Percentiles rank a stretch among this genome's conserved stretches.
Evolutionary conservation across 2,888 invertebrate genomes (phyloP).

Genomic region (Malthinus seriepunctatus): DNA sequence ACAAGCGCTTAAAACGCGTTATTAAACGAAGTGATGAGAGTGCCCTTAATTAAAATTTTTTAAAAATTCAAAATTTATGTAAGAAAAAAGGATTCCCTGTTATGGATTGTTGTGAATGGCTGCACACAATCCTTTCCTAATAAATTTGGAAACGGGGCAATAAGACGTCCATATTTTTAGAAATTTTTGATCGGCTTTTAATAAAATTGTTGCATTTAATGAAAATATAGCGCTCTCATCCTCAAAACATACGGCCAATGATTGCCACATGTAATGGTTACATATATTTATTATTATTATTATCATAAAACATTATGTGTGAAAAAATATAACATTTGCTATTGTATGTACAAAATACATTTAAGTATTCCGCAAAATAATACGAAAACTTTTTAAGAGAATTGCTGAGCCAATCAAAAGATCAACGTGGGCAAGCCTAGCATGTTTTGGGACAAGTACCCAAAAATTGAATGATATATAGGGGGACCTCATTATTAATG

Average conservation of each 20-base stretch:
- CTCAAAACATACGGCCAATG: slow-evolving; percentile 45
- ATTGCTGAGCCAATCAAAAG: slow-evolving; percentile 60
- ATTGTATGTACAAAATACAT: slow-evolving; percentile 17
- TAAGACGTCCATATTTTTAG: slow-evolving; percentile 47
- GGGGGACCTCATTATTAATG: slow-evolving; percentile 46
- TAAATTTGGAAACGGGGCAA: slow-evolving; percentile 52
- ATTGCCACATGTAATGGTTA: slow-evolving; percentile 44
- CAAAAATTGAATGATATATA: slow-evolving; percentile 48
- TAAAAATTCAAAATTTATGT: slow-evolving; percentile 18
- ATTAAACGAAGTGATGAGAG: slow-evolving; percentile 19
- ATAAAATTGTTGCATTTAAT: slow-evolving; percentile 1
- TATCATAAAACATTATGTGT: slow-evolving; percentile 30
- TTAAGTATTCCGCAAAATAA: slow-evolving; percentile 35
- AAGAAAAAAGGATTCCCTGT: slow-evolving; percentile 42
- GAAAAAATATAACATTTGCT: slow-evolving; percentile 18
- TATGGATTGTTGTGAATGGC: slow-evolving; percentile 65
- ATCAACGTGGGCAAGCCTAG: slow-evolving; percentile 45
- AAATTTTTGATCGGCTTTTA: background rate
- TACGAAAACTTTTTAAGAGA: slow-evolving; percentile 43
- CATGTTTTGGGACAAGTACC: slow-evolving; percentile 37
- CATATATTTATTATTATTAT: slow-evolving; percentile 35
- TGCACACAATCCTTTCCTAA: slow-evolving; percentile 60
- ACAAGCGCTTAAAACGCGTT: slow-evolving; percentile 11
- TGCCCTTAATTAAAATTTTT: slow-evolving; percentile 8
- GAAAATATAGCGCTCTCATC: slow-evolving; percentile 20